A percentile compares a stretch with the other conserved stretches of the same genome.
Conservation (phyloP, 2,888 invertebrate genomes). For the Ichneumoninae sp. region DNA sequence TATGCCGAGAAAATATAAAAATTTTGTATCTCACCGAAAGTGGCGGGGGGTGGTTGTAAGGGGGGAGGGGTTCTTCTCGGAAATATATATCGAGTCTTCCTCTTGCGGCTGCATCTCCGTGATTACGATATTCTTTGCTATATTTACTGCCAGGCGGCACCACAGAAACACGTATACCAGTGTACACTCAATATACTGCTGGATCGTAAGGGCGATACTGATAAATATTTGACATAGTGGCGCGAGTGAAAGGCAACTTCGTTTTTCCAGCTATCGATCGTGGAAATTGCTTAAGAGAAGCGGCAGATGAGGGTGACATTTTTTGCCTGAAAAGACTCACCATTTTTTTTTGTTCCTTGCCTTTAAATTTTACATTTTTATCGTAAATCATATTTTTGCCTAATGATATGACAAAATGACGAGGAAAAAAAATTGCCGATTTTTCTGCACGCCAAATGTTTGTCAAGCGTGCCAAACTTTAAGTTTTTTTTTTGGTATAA, state of each 20-base stretch:
- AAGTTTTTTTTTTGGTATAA: background rate
- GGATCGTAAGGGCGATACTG: conserved; percentile 20
- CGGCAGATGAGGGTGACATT: background rate
- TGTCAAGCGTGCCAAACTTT: background rate
- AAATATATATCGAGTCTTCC: conserved; percentile 19
- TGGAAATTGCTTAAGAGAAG: conserved; percentile 5
- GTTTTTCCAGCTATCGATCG: background rate
- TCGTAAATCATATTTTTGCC: background rate
- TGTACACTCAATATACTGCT: conserved; percentile 19
- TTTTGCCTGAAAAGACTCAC: background rate
- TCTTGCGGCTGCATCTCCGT: conserved; percentile 5
- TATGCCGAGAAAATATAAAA: conserved; percentile 24
- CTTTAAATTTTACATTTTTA: background rate
- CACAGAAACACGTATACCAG: background rate
- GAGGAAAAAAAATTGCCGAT: background rate
- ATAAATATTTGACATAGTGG: conserved; percentile 57
- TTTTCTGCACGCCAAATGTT: too few species aligned
- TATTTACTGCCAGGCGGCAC: conserved; percentile 20
- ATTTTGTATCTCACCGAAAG: conserved; percentile 35
- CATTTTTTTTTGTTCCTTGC: background rate
- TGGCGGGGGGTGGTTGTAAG: background rate
- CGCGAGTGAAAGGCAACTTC: conserved; percentile 10
- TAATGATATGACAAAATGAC: background rate
- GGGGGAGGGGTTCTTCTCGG: conserved; percentile 6
- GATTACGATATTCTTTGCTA: conserved; percentile 30